phyloP scores from a whole-genome alignment of 2,888 invertebrate genomes.

The Ernsta delagoae region DNA sequence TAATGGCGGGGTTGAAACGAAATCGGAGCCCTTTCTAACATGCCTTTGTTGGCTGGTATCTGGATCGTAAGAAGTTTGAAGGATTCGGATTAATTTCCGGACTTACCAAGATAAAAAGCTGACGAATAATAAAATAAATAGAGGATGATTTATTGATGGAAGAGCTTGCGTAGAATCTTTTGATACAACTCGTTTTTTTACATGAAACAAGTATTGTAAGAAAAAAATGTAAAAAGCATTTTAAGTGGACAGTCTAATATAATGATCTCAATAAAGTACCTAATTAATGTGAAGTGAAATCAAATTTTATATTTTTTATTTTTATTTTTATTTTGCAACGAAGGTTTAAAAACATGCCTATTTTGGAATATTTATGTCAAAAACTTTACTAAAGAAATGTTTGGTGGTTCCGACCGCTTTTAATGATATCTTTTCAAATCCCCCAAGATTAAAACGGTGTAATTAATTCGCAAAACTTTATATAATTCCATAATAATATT shows the following conservation, averaged over 20 bases:
- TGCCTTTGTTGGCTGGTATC: slow-evolving; percentile 23
- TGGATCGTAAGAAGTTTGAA: slow-evolving; percentile 19
- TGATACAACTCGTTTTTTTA: too few relatives aligned
- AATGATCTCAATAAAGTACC: too few relatives aligned
- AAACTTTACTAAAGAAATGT: background rate
- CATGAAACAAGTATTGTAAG: too few relatives aligned
- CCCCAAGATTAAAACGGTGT: background rate
- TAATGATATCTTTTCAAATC: background rate
- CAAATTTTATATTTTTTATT: too few relatives aligned
- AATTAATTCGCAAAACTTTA: slow-evolving; percentile 3
- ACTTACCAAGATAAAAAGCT: background rate
- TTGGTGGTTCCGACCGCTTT: background rate
- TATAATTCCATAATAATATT: slow-evolving; percentile 2
- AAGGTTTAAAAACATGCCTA: background rate
- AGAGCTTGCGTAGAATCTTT: background rate
- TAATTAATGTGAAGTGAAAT: too few relatives aligned
- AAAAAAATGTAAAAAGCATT: too few relatives aligned
- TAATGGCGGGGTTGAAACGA: slow-evolving; percentile 38
- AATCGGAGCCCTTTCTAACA: slow-evolving; percentile 22
- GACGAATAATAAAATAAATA: background rate
- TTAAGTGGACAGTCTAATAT: too few relatives aligned
- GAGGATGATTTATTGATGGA: background rate
- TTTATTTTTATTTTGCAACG: too few relatives aligned
- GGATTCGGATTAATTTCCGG: slow-evolving; percentile 12
- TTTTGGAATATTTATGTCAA: background rate